phyloP scores from a whole-genome alignment of 2,888 invertebrate species.

The Trissolcus japonicus region DNA sequence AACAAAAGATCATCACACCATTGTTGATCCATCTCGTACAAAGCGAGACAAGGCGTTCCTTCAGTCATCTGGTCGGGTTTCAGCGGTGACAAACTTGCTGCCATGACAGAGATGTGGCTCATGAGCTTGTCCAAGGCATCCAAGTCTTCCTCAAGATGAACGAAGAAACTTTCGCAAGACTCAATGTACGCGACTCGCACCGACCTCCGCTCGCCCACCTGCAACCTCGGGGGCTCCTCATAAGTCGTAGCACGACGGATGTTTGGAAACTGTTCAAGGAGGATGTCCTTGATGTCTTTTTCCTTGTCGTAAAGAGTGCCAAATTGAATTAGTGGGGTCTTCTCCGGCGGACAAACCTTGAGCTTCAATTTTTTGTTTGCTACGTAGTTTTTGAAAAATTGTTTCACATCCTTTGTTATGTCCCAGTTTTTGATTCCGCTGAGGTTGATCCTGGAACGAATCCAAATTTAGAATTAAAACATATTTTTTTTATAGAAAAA shows the following conservation, averaged over 20 bases:
- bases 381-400: conserved; percentile 84
- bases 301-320: conserved; percentile 81
- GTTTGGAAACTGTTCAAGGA: conserved; percentile 72
- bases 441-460: conserved; percentile 77
- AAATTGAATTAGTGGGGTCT: conserved; percentile 85
- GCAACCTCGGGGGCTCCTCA: conserved; percentile 58
- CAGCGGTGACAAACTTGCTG: conserved; percentile 76
- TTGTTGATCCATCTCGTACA: conserved; percentile 86
- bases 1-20: conserved; percentile 79
- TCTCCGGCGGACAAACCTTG: conserved; percentile 83
- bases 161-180: conserved; percentile 84
- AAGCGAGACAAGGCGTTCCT: conserved; percentile 86
- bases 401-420: conserved; percentile 80
- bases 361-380: conserved; percentile 81
- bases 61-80: conserved; percentile 76
- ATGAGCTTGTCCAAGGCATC: conserved; percentile 82
- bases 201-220: conserved; percentile 59
- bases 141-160: conserved; percentile 82
- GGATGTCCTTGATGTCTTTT: conserved; percentile 80
- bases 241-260: conserved; percentile 54
- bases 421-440: conserved; percentile 81
- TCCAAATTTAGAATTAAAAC: conserved; percentile 1
- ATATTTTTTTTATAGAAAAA: too few relatives aligned
- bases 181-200: conserved; percentile 81
- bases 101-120: conserved; percentile 81